Evolutionary conservation across 2,888 invertebrate genomes (phyloP), one percentile per base, ranked within the genome.

Genomic region (Caenorhabditis doughertyi): DNA sequence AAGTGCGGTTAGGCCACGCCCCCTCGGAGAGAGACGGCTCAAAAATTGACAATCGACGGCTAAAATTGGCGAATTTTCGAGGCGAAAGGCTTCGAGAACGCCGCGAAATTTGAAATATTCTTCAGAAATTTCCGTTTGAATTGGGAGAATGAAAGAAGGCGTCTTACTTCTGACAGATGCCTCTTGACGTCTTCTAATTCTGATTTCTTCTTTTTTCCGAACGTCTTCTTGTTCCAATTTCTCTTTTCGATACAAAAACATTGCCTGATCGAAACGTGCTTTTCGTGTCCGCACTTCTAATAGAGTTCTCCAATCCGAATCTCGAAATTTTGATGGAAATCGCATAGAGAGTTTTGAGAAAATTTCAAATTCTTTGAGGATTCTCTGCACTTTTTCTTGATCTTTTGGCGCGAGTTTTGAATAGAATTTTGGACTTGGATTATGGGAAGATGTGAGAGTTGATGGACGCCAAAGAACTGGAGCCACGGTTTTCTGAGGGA

Each of bases 41-140:
- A 91, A 77, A 68, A 87, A 91, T 49, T 90, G 89, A 68, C 91
- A 91, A 58, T 91, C 91, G 42, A 91, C 81, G 7, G 85, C 90
- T 8, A 90, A 25, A 8, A 73, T 81, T 0, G 90, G 90, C 0
- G 62, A 29, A 35, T 27, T 39, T 49, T 88, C 84, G 9, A 83
- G 27, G 9, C 60, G 72, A 51, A 58, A 71, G 13, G 71, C 29
- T 25, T 77, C 51, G 16, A 72, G 9, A 7, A 77, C 7, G 4
- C 39, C 39, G 16, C 53, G 29, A 3, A 44, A 21, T 44, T 47
- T 32, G 3, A 9, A 21, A 21, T 29, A 70, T n/a, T 77, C 42
- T n/a, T 62, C 53, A 4, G 62, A 53, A 3, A 21, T 27, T 5
- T 53, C 27, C 42, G 35, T 35, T n/a, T 16, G 51, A 23, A 42